These are phyloP conservation scores for Epizoanthus scotinus DNA, from an alignment of 92 coral and sea anemone species.

Conservation along the genomic window DNA sequence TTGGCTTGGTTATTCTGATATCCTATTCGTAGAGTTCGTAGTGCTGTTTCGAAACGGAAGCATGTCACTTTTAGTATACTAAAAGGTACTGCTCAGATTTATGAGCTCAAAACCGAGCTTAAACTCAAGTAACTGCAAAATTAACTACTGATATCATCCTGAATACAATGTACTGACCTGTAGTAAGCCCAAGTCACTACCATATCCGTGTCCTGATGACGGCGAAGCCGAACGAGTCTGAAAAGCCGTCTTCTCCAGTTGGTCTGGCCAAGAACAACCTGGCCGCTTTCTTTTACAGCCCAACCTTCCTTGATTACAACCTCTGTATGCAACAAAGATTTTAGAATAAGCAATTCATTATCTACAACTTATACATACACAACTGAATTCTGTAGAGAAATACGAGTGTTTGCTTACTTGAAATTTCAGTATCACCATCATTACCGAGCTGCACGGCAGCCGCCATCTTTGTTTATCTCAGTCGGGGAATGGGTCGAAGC, in stretches of 20 bases:
- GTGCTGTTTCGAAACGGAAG: too few species aligned
- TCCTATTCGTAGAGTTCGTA: too few species aligned
- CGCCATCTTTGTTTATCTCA: constrained; percentile 33
- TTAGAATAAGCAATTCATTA: background rate
- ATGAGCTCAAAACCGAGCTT: background rate
- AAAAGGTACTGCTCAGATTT: too few species aligned
- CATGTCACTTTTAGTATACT: too few species aligned
- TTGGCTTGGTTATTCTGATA: too few species aligned
- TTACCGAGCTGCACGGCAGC: background rate
- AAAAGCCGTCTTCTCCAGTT: constrained; percentile 93
- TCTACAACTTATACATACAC: too few species aligned
- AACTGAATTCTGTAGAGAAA: too few species aligned
- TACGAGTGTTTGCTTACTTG: constrained; percentile 8
- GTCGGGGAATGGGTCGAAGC: background rate
- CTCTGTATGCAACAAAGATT: background rate
- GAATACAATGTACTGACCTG: constrained; percentile 62
- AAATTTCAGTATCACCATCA: background rate
- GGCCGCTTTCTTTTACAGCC: constrained; percentile 96
- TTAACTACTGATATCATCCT: background rate
- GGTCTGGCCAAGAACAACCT: constrained; percentile 80
- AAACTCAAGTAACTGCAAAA: background rate
- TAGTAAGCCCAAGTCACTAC: constrained; percentile 76
- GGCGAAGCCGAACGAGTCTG: constrained; percentile 55
- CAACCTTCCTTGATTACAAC: constrained; percentile 90
- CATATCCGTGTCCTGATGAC: constrained; percentile 43